A percentile compares a stretch with the other conserved stretches of the same genome.
phyloP scores from a whole-genome alignment of 2,113 vertebrate species.

The Pedionomus torquatus region DNA sequence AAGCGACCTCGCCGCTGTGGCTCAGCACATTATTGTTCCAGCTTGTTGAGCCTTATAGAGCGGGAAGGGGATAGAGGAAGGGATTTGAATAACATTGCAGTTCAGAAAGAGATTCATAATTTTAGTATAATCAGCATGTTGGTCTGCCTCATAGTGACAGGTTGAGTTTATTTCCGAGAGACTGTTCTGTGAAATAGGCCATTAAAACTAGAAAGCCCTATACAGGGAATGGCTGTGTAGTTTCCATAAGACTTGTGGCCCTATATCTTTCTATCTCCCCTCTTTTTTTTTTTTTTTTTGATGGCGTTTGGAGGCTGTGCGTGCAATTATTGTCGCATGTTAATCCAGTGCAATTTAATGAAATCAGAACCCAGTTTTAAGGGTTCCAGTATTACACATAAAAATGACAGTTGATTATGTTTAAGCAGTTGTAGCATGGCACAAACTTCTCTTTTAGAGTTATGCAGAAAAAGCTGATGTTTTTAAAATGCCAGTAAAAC shows the following conservation, averaged over 20 bases:
- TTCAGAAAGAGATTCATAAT: slow-evolving; percentile 26
- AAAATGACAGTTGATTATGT: not conserved
- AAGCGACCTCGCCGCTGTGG: not conserved
- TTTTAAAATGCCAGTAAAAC: not conserved
- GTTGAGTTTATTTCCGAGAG: slow-evolving; percentile 50
- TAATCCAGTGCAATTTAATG: not conserved
- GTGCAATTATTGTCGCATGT: not conserved
- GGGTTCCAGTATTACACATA: not conserved
- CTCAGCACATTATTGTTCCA: slow-evolving; percentile 38
- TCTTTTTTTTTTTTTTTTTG: not conserved
- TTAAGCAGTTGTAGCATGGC: not conserved
- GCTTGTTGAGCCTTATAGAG: slow-evolving; percentile 23
- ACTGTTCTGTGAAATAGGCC: slow-evolving; percentile 52
- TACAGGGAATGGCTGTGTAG: not conserved
- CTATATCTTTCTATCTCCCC: not conserved
- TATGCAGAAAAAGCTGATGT: not conserved
- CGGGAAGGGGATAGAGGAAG: not conserved
- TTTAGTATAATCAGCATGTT: slow-evolving; percentile 30
- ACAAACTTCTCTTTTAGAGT: not conserved
- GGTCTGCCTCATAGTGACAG: slow-evolving; percentile 39
- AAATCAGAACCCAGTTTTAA: not conserved
- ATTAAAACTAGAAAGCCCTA: slow-evolving; percentile 1
- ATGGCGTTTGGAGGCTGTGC: not conserved
- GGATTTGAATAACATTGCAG: slow-evolving; percentile 21
- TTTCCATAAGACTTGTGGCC: not conserved